Percentiles rank a stretch among this genome's conserved stretches.
phyloP scores from a whole-genome alignment of 2,888 invertebrate species.

The Nomada hirtipes region DNA sequence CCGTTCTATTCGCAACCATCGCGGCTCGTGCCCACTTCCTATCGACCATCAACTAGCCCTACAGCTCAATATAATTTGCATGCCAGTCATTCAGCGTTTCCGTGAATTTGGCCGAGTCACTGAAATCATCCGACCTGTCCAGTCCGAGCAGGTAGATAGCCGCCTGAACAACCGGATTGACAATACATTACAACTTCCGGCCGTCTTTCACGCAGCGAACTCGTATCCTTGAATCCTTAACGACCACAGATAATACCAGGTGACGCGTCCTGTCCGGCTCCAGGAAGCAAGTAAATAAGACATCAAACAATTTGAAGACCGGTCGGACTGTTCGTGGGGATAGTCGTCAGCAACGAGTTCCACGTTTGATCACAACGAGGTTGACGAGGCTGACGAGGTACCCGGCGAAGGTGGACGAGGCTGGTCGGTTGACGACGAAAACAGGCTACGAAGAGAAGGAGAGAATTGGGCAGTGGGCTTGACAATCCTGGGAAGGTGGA shows the following conservation, averaged over 20 bases:
- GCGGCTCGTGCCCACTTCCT: background rate
- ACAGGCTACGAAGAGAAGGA: conserved; percentile 12
- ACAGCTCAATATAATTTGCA: conserved; percentile 30
- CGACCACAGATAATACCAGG: conserved; percentile 77
- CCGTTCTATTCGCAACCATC: background rate
- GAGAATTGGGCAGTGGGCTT: conserved; percentile 41
- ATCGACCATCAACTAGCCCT: background rate
- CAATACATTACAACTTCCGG: conserved; percentile 60
- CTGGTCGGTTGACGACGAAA: conserved; percentile 20
- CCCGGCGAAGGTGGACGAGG: conserved; percentile 62
- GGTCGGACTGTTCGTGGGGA: conserved; percentile 64
- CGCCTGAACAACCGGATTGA: conserved; percentile 28
- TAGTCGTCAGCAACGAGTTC: conserved; percentile 63
- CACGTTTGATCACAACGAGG: conserved; percentile 59
- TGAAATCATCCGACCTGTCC: conserved; percentile 26
- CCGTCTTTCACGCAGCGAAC: conserved; percentile 15
- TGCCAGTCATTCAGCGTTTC: conserved; percentile 4
- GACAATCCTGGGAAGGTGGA: conserved; percentile 25
- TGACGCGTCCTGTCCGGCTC: conserved; percentile 71
- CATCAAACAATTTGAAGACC: conserved; percentile 80
- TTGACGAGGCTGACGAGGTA: conserved; percentile 65
- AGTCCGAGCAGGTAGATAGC: conserved; percentile 30
- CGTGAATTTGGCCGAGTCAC: conserved; percentile 12
- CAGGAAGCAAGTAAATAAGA: conserved; percentile 78
- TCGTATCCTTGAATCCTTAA: conserved; percentile 58